These are phyloP conservation scores for Leucophenga maculata DNA, from an alignment of 2,888 invertebrate species.

Conservation along the genomic window DNA sequence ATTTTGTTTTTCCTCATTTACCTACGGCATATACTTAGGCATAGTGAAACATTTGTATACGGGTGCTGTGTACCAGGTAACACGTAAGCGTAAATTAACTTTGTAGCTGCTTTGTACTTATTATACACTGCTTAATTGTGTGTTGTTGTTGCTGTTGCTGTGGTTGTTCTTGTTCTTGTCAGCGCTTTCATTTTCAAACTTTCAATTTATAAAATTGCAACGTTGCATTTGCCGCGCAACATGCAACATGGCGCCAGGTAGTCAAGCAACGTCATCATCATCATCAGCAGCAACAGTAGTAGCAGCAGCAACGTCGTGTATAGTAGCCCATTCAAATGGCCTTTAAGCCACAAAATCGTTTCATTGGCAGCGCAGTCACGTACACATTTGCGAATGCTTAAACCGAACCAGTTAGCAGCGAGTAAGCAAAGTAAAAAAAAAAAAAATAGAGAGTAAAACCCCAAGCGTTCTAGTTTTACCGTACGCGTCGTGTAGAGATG, in stretches of 20 bases:
- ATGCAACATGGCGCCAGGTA: not conserved
- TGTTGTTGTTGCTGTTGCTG: slow-evolving; percentile 23
- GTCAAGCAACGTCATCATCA: not conserved
- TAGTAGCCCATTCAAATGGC: slow-evolving; percentile 1
- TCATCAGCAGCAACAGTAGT: slow-evolving; percentile 20
- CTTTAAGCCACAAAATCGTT: slow-evolving; percentile 11
- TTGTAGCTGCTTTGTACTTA: slow-evolving; percentile 47
- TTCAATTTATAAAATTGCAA: slow-evolving; percentile 49
- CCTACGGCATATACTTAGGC: too few relatives aligned
- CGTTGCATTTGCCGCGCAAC: slow-evolving; percentile 45
- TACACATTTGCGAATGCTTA: slow-evolving; percentile 29
- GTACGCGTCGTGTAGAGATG: too few relatives aligned
- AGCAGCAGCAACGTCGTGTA: not conserved
- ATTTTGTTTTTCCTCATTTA: too few relatives aligned
- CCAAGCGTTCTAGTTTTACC: too few relatives aligned
- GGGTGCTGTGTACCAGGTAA: slow-evolving; percentile 1
- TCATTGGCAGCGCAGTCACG: slow-evolving; percentile 55
- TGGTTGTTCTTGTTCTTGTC: slow-evolving; percentile 23
- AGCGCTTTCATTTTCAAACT: slow-evolving; percentile 44
- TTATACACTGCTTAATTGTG: too few relatives aligned
- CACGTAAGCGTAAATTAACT: slow-evolving; percentile 53
- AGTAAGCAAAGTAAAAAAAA: too few relatives aligned
- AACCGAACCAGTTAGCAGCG: not conserved
- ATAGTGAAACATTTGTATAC: not conserved
- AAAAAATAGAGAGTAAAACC: too few relatives aligned